A percentile compares a stretch with the other conserved stretches of the same genome.
Conservation (phyloP, 2,113 vertebrate species). For the Heterochromis multidens region DNA sequence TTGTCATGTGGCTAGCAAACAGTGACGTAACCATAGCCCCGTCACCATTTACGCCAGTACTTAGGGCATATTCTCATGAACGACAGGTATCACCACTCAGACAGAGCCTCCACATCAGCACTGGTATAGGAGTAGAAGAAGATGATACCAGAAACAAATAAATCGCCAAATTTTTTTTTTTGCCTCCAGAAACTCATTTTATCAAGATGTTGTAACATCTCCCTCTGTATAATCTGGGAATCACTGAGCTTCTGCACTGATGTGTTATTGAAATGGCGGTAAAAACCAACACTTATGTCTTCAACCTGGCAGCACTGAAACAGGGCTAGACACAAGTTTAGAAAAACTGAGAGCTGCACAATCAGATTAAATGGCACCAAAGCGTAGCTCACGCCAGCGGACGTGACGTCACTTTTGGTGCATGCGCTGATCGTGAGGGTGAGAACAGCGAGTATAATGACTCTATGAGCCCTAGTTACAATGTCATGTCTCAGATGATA, state of each 20-base stretch:
- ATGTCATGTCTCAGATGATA: background rate
- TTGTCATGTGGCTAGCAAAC: background rate
- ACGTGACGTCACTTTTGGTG: background rate
- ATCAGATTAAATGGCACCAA: background rate
- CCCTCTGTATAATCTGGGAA: no score
- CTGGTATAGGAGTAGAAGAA: no score
- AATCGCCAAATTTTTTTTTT: no score
- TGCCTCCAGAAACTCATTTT: no score
- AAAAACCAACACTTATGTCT: background rate
- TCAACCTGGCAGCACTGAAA: background rate
- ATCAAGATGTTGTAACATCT: no score
- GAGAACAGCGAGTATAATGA: background rate
- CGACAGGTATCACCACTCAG: no score
- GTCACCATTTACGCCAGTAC: background rate
- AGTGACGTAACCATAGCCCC: background rate
- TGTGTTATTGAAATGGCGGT: no score
- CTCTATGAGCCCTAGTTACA: background rate
- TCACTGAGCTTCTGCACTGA: no score
- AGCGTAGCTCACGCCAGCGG: background rate
- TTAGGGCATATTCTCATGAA: background rate
- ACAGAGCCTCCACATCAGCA: no score
- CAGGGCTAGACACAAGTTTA: background rate
- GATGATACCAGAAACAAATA: no score
- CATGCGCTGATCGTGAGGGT: background rate
- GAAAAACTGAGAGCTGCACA: background rate